A percentile compares a stretch with the other conserved stretches of the same genome.
Conservation (phyloP, 2,888 invertebrate genomes). For the Dione vanillae region DNA sequence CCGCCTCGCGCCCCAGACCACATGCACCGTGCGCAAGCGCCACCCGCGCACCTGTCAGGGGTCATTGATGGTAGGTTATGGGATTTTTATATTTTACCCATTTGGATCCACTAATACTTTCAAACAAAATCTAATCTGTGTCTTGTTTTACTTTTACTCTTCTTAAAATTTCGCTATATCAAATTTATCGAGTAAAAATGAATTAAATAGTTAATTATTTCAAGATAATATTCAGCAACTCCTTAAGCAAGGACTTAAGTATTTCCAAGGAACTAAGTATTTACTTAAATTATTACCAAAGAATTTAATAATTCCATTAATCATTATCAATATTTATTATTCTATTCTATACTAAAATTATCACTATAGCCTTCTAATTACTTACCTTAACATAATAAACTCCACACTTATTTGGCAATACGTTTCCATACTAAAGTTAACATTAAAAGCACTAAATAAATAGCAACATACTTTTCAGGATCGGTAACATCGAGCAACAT, state of each 20-base stretch:
- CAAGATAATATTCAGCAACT: no score
- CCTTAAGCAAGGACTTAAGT: no score
- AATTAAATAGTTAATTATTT: no score
- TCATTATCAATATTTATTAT: no score
- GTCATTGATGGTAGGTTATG: constrained; percentile 72
- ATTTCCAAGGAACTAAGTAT: no score
- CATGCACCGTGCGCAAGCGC: constrained; percentile 77
- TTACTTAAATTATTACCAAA: no score
- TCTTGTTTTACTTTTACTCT: no score
- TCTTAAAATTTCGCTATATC: not conserved
- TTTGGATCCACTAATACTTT: not conserved
- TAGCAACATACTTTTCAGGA: constrained; percentile 74
- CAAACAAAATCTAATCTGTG: not conserved
- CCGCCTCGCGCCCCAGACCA: constrained; percentile 93
- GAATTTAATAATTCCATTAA: no score
- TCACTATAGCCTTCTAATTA: not conserved
- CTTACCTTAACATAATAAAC: not conserved
- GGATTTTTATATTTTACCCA: constrained; percentile 15
- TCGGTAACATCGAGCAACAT: constrained; percentile 93
- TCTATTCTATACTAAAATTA: no score
- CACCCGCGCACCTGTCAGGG: constrained; percentile 77
- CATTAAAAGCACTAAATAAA: constrained; percentile 12
- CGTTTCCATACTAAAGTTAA: constrained; percentile 29
- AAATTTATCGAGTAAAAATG: no score
- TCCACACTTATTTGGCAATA: constrained; percentile 5